Base-by-base conservation (phyloP, 2,797 vertebrate genomes). In the Scolopax rusticola region DNA sequence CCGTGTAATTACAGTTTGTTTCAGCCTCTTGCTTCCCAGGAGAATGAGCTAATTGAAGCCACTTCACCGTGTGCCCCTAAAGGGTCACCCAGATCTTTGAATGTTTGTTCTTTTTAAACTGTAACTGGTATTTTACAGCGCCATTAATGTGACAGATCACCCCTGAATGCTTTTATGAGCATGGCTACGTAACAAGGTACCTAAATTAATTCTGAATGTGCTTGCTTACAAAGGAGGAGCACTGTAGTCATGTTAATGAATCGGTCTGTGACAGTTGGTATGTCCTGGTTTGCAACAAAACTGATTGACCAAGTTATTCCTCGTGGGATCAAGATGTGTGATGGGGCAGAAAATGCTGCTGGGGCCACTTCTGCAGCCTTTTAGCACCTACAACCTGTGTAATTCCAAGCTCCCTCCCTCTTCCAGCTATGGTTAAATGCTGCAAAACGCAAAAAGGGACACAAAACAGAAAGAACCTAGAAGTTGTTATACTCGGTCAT, bases 291-390 rank as follows among this genome's bases (percentile, higher is more conserved):
- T 78, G 51, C 61, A 70, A 11, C 28, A 45, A 32, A 60, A 56
- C 36, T 32, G n/a, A 78, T 51, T 0, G 8, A 40, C 25, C 5
- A 8, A 15, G 20, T 60, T 11, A 23, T 15, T 4, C 27, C 36
- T 70, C 0, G 0, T 36, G 3, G 51, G 8, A 30, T 30, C 21
- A 60, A 40, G n/a, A n/a, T n/a, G n/a, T 0, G 30, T 8, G 61
- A 19, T 25, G 27, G 67, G 21, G 20, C 27, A 12, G 53, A 1
- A 16, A 9, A 30, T 1, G 41, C 32, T 27, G 51, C 67, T 1
- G 3, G 56, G 30, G 56, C 56, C 61, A 41, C 17, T 36, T 24
- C 74, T 47, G 77, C 48, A 6, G 38, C 2, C 3, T 11, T 30
- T 16, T 15, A 7, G 45, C 38, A 19, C 63, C 88, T 33, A 12